These are phyloP conservation scores for Gortyna flavago DNA, from an alignment of 2,888 invertebrate genomes.

Conservation along the genomic window DNA sequence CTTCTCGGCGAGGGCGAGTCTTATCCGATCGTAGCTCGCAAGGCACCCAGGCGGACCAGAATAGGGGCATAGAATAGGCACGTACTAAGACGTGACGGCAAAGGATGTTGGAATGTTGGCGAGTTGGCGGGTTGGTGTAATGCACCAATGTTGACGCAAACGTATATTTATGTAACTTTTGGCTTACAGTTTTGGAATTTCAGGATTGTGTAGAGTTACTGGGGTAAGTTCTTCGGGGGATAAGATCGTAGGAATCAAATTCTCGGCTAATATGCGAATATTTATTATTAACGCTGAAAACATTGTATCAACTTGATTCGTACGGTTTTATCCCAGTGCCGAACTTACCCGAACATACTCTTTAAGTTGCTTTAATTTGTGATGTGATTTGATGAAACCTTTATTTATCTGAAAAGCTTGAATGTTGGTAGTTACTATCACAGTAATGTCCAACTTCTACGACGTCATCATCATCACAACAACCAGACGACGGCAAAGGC, in stretches of 20 bases:
- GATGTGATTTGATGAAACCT: neutral
- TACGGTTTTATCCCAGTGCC: neutral
- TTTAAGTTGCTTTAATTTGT: too few relatives aligned
- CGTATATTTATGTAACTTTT: neutral
- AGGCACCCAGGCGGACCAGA: constrained; percentile 61
- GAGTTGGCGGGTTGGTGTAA: constrained; percentile 30
- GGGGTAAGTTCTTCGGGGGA: neutral
- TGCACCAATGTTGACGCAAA: constrained; percentile 25
- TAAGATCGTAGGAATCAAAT: neutral
- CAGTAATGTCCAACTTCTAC: too few relatives aligned
- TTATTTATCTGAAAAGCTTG: neutral
- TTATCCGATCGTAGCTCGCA: constrained; percentile 60
- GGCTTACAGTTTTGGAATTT: neutral
- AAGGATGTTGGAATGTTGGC: constrained; percentile 33
- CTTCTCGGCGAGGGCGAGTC: constrained; percentile 52
- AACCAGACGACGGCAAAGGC: too few relatives aligned
- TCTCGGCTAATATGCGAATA: too few relatives aligned
- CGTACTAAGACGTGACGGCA: constrained; percentile 52
- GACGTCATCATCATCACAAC: neutral
- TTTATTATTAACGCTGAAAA: too few relatives aligned
- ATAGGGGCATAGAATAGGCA: constrained; percentile 52
- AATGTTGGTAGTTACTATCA: neutral
- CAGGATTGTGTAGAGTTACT: neutral
- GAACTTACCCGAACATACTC: neutral
- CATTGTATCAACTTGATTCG: too few relatives aligned